Evolutionary conservation across 2,888 invertebrate genomes (phyloP), one percentile per base, ranked within the genome.

Genomic region (Pedicia rivosa): DNA sequence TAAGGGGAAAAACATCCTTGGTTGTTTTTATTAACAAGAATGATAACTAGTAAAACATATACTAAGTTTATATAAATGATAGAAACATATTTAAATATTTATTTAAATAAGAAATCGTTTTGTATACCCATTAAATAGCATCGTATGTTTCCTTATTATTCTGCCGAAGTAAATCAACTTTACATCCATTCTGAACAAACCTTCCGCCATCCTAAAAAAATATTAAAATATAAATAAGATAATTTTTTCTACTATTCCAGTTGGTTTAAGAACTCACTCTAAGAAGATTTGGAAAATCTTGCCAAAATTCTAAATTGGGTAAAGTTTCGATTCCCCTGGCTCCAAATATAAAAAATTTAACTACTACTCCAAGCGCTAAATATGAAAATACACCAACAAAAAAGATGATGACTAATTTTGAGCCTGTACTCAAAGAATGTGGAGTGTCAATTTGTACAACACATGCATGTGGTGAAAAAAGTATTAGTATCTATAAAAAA

Each of bases 291-390:
- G 81, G 80, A 42, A 82, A 56, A 40, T 74, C 74, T 7, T 59
- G 59, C 82, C 82, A 82, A 56, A 82, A 81, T 37, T 67, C 69
- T 40, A 76, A 61, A 56, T 83, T 78, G 0, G 83, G 82, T 47
- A 82, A 65, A 48, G 79, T 66, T 61, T 82, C 81, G 40, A 68
- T 56, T 2, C 82, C 81, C 28, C 73, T 68, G 1, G 79, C 80
- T 19, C 80, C 80, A 56, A 77, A 68, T 27, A 77, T 56, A 51
- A 73, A 71, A 51, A 72, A 74, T 52, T 76, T 67, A 2, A 72
- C 65, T 30, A 73, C 54, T 35, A 72, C 67, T 36, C 82, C 83
- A 28, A 74, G 68, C 40, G 74, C 58, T 16, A 78, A 66, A 52
- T 81, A 81, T 42, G 73, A 56, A 22, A 67, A 57, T 3, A 64